Conservation (phyloP, 2,888 invertebrate genomes). For the Horisme vitalbata region DNA sequence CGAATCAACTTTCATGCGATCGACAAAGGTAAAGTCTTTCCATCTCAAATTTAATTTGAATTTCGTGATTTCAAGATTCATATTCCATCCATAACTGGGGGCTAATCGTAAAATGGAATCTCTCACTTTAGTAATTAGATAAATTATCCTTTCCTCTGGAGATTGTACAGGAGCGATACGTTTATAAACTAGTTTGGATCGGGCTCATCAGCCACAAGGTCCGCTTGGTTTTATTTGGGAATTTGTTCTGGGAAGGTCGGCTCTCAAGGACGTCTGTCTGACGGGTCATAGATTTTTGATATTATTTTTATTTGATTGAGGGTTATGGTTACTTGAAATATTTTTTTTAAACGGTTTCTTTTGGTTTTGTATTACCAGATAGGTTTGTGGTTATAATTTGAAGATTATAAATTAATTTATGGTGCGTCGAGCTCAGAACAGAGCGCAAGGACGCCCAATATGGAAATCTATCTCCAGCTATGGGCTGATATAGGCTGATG, state of each 20-base stretch:
- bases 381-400: conserved; percentile 18
- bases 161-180: conserved; percentile 59
- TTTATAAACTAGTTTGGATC: conserved; percentile 57
- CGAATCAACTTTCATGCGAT: conserved; percentile 47
- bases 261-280: conserved; percentile 59
- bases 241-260: conserved; percentile 69
- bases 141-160: conserved; percentile 43
- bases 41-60: conserved; percentile 47
- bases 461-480: no score
- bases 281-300: conserved; percentile 46
- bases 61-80: conserved; percentile 36
- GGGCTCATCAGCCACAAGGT: conserved; percentile 49
- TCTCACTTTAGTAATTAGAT: conserved; percentile 47
- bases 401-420: conserved; percentile 9
- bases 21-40: conserved; percentile 44
- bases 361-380: conserved; percentile 15
- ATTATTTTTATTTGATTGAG: conserved; percentile 44
- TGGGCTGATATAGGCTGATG: no score
- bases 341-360: conserved; percentile 17
- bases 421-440: no score
- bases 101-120: conserved; percentile 42
- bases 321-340: conserved; percentile 32
- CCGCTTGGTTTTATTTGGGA: conserved; percentile 63
- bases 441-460: no score
- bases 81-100: conserved; percentile 26